A percentile compares a stretch with the other conserved stretches of the same genome.
These are phyloP conservation scores for Pecten maximus DNA, from an alignment of 2,888 invertebrate species.

Conservation along the genomic window DNA sequence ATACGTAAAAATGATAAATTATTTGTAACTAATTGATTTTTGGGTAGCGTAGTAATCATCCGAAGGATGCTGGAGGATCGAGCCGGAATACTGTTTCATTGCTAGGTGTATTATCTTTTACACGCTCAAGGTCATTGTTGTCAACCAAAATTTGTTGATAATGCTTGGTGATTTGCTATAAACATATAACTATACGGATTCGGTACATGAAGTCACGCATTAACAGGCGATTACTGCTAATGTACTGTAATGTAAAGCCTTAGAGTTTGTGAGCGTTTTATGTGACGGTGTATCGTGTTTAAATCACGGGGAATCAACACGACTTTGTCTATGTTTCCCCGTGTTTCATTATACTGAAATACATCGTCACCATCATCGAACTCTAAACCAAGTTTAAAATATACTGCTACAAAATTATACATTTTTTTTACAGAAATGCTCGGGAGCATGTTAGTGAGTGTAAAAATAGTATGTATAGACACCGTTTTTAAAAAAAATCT, in stretches of 20 bases:
- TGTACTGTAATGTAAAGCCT: neutral
- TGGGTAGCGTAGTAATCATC: too few species aligned
- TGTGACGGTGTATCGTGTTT: neutral
- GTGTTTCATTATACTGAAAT: neutral
- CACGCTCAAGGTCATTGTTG: too few species aligned
- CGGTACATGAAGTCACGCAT: neutral
- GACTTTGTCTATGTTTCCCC: neutral
- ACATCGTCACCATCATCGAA: neutral
- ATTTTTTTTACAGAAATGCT: neutral
- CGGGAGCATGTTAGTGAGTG: neutral
- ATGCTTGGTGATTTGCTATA: neutral
- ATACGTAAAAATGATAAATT: too few species aligned
- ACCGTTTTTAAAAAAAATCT: neutral
- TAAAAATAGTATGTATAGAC: neutral
- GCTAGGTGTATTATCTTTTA: too few species aligned
- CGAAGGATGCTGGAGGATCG: too few species aligned
- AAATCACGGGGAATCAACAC: neutral
- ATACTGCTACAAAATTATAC: neutral
- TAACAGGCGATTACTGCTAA: neutral
- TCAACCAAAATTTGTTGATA: neutral
- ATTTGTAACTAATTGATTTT: too few species aligned
- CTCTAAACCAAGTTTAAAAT: neutral
- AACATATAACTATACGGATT: neutral
- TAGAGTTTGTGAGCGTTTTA: neutral
- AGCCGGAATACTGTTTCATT: too few species aligned